Evolutionary conservation across 1,140 invertebrate species (phyloP).

Genomic region (Drosophila triauraria): DNA sequence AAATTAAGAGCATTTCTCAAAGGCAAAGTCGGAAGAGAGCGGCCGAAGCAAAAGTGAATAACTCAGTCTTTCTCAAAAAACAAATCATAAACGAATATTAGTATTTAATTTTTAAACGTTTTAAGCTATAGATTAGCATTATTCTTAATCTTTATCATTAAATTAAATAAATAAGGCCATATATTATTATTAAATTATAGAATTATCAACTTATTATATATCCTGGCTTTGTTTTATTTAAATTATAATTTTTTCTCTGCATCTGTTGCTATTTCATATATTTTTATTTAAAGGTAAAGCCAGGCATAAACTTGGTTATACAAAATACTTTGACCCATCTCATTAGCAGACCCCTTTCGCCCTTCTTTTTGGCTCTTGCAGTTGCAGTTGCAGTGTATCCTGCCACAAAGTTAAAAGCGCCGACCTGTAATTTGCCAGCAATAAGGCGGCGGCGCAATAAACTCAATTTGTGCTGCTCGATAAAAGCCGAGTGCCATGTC

Average conservation of each 20-base stretch:
- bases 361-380: slow-evolving; percentile 5
- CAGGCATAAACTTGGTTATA: background rate
- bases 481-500: slow-evolving; percentile 67
- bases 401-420: slow-evolving; percentile 83
- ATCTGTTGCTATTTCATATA: background rate
- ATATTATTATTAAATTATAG: background rate
- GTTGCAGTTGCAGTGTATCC: slow-evolving; percentile 60
- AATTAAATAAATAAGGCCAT: background rate
- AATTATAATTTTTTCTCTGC: background rate
- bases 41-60: slow-evolving; percentile 1
- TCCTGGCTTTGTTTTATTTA: background rate
- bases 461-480: slow-evolving; percentile 75
- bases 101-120: too few relatives aligned
- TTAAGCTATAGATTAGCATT: background rate
- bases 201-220: background rate
- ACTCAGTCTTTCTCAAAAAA: background rate
- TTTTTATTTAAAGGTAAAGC: background rate
- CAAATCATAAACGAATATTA: too few relatives aligned
- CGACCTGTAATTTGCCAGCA: slow-evolving; percentile 83
- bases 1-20: slow-evolving; percentile 78
- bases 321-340: slow-evolving; percentile 11
- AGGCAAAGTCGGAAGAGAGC: slow-evolving; percentile 33
- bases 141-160: too few relatives aligned
- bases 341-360: slow-evolving; percentile 30
- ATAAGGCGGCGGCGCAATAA: slow-evolving; percentile 82